Evolutionary conservation across 1,140 invertebrate species (phyloP), one percentile per base, ranked within the genome.

Genomic region (Drosophila ercepeae): DNA sequence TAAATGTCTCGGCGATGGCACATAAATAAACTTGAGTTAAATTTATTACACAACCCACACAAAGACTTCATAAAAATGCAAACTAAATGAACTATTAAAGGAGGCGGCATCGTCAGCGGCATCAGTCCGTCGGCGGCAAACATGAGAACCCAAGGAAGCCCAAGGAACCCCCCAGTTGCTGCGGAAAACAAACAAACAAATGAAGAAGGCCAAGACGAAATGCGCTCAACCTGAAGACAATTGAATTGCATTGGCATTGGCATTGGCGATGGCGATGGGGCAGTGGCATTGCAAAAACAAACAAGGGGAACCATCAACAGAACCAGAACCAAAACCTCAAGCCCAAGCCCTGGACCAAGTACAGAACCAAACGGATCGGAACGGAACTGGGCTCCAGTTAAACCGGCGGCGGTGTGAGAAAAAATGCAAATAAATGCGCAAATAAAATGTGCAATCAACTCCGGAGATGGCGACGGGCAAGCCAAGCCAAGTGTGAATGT

Each of bases 351-450:
- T 3, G n/a, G n/a, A 34, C 13, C 36, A 39, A 39, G 4, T 4
- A 11, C 11, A n/a, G 13, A 53, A 25, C 34, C 27, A 25, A 25
- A 16, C 19, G 16, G 19, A 46, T 44, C 23, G 36, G 16, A 34
- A 41, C 29, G 44, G 55, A 13, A 27, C 42, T 8, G 21, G 42
- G 49, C 32, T 11, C 46, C 32, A 48, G 18, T 27, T 29, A 29
- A 32, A 50, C 27, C 42, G 25, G 18, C 44, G 58, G 79, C 68
- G 75, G 81, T 88, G 82, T 84, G 81, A 86, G 81, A 86, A 84
- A 86, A 84, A 86, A 88, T 88, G 82, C 82, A 88, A 88, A 88
- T 88, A 88, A 88, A 88, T 88, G 82, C 81, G 83, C 82, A 88
- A 88, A 88, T 88, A 88, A 88, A 88, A 88, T 88, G 82, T 82